Conservation (phyloP, 2,888 invertebrate genomes). For the Lysandra coridon region DNA sequence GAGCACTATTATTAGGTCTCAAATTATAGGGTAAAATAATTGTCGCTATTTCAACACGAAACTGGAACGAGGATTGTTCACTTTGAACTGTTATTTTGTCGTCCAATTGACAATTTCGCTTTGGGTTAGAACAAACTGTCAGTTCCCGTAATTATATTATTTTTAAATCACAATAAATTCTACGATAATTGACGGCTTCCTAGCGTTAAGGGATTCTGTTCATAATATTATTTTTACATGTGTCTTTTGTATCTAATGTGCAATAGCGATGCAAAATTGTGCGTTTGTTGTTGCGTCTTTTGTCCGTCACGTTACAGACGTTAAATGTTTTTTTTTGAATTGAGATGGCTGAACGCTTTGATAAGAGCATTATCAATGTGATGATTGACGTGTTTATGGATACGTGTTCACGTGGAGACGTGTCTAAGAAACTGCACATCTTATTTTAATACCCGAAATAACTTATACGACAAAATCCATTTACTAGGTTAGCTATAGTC, state of each 20-base stretch:
- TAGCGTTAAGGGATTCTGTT: background rate
- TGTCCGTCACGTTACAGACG: too few species aligned
- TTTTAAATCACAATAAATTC: background rate
- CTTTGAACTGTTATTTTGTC: conserved; percentile 3
- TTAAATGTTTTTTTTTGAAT: too few species aligned
- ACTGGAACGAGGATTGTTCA: background rate
- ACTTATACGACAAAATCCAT: too few species aligned
- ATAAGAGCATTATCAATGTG: too few species aligned
- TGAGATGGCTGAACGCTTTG: too few species aligned
- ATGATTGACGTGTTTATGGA: too few species aligned
- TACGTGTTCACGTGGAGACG: too few species aligned
- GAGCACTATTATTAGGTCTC: background rate
- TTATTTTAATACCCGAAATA: too few species aligned
- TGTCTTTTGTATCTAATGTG: too few species aligned
- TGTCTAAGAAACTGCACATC: too few species aligned
- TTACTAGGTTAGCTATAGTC: background rate
- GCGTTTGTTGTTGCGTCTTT: too few species aligned
- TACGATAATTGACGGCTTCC: background rate
- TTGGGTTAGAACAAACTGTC: background rate
- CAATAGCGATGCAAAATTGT: too few species aligned
- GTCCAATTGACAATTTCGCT: conserved; percentile 1
- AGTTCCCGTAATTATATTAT: background rate
- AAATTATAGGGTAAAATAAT: conserved; percentile 1
- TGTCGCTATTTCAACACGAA: background rate
- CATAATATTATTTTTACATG: background rate